Evolutionary conservation across 2,113 vertebrate genomes (phyloP), one percentile per base, ranked within the genome.

Genomic region (Meleagris gallopavo): DNA sequence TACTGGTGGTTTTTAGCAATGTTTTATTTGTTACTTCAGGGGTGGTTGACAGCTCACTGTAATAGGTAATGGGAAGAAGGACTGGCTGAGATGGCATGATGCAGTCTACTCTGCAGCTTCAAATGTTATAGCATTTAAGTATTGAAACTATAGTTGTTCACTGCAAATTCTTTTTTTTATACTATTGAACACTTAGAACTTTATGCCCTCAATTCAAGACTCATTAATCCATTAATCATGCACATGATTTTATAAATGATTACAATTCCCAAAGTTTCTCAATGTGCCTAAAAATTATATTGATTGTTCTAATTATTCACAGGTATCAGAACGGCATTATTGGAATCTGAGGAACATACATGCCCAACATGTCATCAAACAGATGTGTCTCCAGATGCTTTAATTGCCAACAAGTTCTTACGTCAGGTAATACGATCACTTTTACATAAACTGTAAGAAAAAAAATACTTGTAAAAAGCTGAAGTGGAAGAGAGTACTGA

Each of bases 321-420:
- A 99, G 99, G 99, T 98, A 99, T 99, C 94, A 98, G 99, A 93
- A 98, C 98, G 20, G 97, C 98, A 30, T 95, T 99, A n/a, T 97
- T 99, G 89, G 99, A 99, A 73, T 99, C 99, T 2, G 99, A 99
- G 41, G 98, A 99, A 0, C 99, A 99, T 34, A 97, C 98, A 0
- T 99, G 99, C 93, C 99, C 99, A 58, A 99, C 98, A 0, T 99
- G 99, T 91, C 97, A 98, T 96, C 98, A 99, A 27, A 98, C 98
- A 9, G 98, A 99, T 14, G 99, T 99, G 78, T 99, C 99, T 64
- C 99, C 99, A 14, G 99, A 99, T 86, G 98, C 98, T 76, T 96
- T 99, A 95, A 99, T 99, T 57, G 99, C 99, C 90, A 99, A 99
- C 96, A 99, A 99, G 95, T 99, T 99, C 94, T 98, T 99, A 58